Evolutionary conservation across 2,113 vertebrate genomes (phyloP), one percentile per base, ranked within the genome.

Genomic region (Paramormyrops kingsleyae): DNA sequence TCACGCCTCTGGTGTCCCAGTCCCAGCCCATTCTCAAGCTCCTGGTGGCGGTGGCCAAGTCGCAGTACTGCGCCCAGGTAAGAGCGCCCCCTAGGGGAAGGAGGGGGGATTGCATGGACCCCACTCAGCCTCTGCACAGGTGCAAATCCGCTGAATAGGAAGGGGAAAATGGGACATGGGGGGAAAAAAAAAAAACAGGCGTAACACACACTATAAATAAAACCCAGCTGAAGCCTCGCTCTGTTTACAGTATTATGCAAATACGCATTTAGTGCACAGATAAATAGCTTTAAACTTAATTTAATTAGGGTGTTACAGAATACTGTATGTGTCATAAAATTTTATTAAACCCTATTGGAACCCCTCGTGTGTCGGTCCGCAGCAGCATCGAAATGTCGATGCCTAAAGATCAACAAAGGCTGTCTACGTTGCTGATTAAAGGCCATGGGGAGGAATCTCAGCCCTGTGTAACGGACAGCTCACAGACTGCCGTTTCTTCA

Each of bases 1-100:
- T 99, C 93, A 99, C 98, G 31, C 98, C 98, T 53, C 95, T 99
- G 95, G 97, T 99, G 91, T 99, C 98, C 91, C 99, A 99, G 35
- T 99, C 99, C 87, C 99, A 99, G 94, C 99, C 99, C 92, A 97
- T 99, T 91, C 96, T 99, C 95, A 99, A 99, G 95, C 98, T 99
- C 89, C 96, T 99, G 90, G 95, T 96, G 89, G 97, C 98, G 19
- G 99, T 99, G 93, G 97, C 98, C 94, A 98, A 97, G 94, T 99
- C 98, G 87, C 98, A 98, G 96, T 99, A 99, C 95, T 99, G 99
- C 95, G 97, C 97, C 91, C 98, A 99, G 98, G 99, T 99, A 94
- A 95, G 93, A 52, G 27, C 13, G 85, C 12, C 17, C 35, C 42
- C 19, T 52, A 24, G 42, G 10, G 46, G n/a, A 59, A 5, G 24